Base-by-base conservation (phyloP, 2,797 vertebrate species). In the Sarcoramphus papa region DNA sequence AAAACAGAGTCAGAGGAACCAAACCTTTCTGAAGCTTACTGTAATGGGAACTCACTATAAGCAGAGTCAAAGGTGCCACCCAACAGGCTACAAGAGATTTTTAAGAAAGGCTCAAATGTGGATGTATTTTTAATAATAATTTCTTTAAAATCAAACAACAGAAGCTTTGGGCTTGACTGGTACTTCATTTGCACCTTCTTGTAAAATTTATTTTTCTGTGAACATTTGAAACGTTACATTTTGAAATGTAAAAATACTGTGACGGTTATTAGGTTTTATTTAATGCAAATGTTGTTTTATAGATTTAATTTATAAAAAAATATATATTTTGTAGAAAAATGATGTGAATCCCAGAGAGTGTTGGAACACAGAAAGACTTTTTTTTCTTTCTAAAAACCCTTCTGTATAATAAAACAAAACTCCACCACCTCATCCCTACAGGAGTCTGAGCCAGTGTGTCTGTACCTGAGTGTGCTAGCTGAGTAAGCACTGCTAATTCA, bases 251-350 rank as follows among this genome's bases (percentile, higher is more conserved):
- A 73, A 62, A 54, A 82, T 76, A 82, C 85, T 87, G 88, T 95
- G 92, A 91, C 1, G 3, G 68, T 30, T 30, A 31, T 20, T 1
- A 14, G 27, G 25, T 62, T 83, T 92, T 96, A 97, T 96, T 97
- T 97, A 97, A 96, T 90, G 85, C 41, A 85, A 47, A 72, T 27
- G 30, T 68, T 82, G 77, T 8, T 85, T 75, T 70, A 59, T 92
- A 85, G 74, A 79, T 83, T 62, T 97, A 96, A 97, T 96, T 97
- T 97, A 97, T 97, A 64, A 73, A 77, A 74, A 43, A 24, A 6
- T 40, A 64, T 27, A 51, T 59, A 72, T 73, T 68, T 87, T 90
- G 76, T 53, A 91, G 69, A 74, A 79, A 85, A 95, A 43, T 8
- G 0, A 59, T 63, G 70, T 35, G 73, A 85, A 77, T 60, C 21